Percentiles rank a stretch among this genome's conserved stretches.
Conservation (phyloP, 2,888 invertebrate genomes). For the Siphlonurus alternatus region DNA sequence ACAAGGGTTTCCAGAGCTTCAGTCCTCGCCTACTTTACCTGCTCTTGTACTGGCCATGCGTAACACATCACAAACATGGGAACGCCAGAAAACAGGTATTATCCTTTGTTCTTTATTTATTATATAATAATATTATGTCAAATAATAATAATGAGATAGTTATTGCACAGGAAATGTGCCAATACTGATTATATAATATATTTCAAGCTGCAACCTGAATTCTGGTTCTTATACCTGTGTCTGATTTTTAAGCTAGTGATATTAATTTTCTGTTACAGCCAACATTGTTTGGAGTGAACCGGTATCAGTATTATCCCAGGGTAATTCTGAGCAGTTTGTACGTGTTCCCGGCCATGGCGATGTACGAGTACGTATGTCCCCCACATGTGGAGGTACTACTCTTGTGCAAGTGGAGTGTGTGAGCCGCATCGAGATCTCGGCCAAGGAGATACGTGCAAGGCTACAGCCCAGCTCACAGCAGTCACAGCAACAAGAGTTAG, state of each 20-base stretch:
- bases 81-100: too few relatives aligned
- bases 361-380: slow-evolving; percentile 21
- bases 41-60: neutral
- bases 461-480: slow-evolving; percentile 22
- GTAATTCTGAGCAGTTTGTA: slow-evolving; percentile 24
- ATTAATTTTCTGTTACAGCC: neutral
- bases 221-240: too few relatives aligned
- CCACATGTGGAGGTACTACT: slow-evolving; percentile 27
- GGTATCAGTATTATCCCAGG: neutral
- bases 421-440: slow-evolving; percentile 57
- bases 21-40: neutral
- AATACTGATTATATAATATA: too few relatives aligned
- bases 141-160: too few relatives aligned
- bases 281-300: neutral
- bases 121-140: too few relatives aligned
- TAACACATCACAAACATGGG: too few relatives aligned
- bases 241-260: neutral
- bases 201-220: too few relatives aligned
- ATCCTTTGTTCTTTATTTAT: too few relatives aligned
- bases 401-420: slow-evolving; percentile 36
- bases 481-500: neutral
- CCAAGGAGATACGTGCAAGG: slow-evolving; percentile 59
- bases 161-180: too few relatives aligned
- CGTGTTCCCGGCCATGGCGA: slow-evolving; percentile 25
- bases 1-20: slow-evolving; percentile 42